Percentiles rank a stretch among this genome's conserved stretches.
phyloP scores from a whole-genome alignment of 2,113 vertebrate species.

The Galbula dea region DNA sequence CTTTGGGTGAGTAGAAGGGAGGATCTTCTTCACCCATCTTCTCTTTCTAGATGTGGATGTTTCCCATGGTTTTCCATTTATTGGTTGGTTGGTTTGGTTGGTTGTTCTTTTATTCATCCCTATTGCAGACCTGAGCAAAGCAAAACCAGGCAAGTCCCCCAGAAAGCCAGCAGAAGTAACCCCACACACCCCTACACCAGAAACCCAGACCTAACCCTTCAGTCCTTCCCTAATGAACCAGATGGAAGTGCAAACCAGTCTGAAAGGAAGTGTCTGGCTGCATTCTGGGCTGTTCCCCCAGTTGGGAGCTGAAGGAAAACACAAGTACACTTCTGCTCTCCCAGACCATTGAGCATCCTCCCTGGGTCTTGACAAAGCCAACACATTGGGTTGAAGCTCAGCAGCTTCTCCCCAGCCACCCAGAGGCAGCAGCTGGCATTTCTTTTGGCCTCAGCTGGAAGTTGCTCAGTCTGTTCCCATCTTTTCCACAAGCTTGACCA shows the following conservation, averaged over 20 bases:
- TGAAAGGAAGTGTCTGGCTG: not conserved
- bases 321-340: not conserved
- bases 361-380: not conserved
- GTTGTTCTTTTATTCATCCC: not conserved
- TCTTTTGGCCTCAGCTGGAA: not conserved
- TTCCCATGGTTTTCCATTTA: not conserved
- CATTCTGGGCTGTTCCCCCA: not conserved
- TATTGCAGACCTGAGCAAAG: not conserved
- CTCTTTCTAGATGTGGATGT: not conserved
- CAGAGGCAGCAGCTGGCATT: not conserved
- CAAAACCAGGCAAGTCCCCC: not conserved
- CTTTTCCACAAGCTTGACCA: not conserved
- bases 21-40: not conserved
- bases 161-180: not conserved
- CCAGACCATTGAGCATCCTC: not conserved
- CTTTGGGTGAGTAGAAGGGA: not conserved
- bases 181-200: not conserved
- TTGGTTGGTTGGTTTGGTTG: too few relatives aligned
- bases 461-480: not conserved
- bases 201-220: not conserved
- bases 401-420: not conserved
- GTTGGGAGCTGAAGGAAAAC: not conserved
- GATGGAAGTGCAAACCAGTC: not conserved
- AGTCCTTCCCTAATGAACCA: accelerated
- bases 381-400: not conserved